phyloP scores from a whole-genome alignment of 1,140 invertebrate genomes.

The Lepidurus apus region DNA sequence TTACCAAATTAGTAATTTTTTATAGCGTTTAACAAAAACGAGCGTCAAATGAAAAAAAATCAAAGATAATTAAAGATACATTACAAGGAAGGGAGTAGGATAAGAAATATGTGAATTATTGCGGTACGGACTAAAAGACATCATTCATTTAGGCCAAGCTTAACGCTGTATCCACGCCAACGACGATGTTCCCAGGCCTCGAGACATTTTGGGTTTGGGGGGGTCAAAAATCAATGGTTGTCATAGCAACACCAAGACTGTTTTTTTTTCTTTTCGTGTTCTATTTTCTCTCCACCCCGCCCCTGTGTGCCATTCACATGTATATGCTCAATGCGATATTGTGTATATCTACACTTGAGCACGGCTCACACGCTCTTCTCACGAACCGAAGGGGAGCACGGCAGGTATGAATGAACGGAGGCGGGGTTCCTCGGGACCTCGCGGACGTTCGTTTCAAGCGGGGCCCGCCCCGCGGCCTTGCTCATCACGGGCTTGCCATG shows the following conservation, averaged over 20 bases:
- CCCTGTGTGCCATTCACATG: neutral
- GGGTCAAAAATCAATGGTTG: neutral
- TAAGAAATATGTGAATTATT: too few relatives aligned
- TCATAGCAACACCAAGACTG: neutral
- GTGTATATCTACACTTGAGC: neutral
- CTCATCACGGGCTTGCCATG: neutral
- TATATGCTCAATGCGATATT: neutral
- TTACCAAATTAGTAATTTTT: too few relatives aligned
- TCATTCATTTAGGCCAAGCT: too few relatives aligned
- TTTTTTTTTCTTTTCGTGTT: neutral
- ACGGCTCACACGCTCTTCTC: neutral
- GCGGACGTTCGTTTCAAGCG: neutral
- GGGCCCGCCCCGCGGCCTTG: neutral
- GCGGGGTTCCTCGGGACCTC: neutral
- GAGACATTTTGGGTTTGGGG: neutral
- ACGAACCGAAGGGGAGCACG: neutral
- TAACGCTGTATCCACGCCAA: too few relatives aligned
- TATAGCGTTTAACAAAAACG: too few relatives aligned
- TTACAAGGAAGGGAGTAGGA: too few relatives aligned
- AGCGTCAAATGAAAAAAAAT: too few relatives aligned
- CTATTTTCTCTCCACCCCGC: neutral
- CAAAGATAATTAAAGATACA: too few relatives aligned
- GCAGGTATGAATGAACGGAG: slow-evolving; percentile 18
- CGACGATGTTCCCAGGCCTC: too few relatives aligned
- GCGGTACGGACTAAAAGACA: too few relatives aligned